A percentile compares a stretch with the other conserved stretches of the same genome.
Conservation (phyloP, 2,797 vertebrate genomes). For the Pelobates cultripes region DNA sequence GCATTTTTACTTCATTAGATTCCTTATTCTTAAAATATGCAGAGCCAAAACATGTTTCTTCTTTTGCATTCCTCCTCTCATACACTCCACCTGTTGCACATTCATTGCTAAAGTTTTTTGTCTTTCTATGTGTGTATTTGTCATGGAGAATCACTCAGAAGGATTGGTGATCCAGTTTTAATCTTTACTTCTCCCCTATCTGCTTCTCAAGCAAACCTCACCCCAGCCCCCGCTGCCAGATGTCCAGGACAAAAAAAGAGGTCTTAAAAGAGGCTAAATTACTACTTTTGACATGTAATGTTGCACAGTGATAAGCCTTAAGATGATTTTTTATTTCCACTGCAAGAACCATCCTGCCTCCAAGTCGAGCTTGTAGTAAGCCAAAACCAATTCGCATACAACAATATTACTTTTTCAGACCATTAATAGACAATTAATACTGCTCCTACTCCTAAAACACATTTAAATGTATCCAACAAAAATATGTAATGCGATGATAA, state of each 20-base stretch:
- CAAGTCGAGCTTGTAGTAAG: neutral
- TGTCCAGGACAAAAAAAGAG: conserved; percentile 28
- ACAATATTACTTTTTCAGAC: too few relatives aligned
- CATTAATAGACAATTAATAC: too few relatives aligned
- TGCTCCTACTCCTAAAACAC: too few relatives aligned
- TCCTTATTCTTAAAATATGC: neutral
- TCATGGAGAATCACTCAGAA: conserved; percentile 83
- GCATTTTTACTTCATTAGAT: neutral
- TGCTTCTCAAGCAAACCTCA: conserved; percentile 32
- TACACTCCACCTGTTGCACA: conserved; percentile 66
- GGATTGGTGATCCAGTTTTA: conserved; percentile 80
- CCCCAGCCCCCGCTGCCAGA: conserved; percentile 49
- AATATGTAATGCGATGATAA: too few relatives aligned
- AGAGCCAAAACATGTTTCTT: conserved; percentile 3
- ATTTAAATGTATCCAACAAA: too few relatives aligned
- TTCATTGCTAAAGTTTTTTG: conserved; percentile 72
- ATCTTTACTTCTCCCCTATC: conserved; percentile 30
- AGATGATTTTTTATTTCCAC: conserved; percentile 20
- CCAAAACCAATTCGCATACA: too few relatives aligned
- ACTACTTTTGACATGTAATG: conserved; percentile 17
- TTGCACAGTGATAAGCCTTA: conserved; percentile 14
- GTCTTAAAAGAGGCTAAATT: conserved; percentile 16
- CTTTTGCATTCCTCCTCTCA: neutral
- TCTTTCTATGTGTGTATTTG: conserved; percentile 74
- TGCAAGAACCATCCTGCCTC: conserved; percentile 39